A percentile compares a stretch with the other conserved stretches of the same genome.
These are phyloP conservation scores for Gasterosteus nipponicus DNA, from an alignment of 2,113 vertebrate genomes.

Conservation along the genomic window DNA sequence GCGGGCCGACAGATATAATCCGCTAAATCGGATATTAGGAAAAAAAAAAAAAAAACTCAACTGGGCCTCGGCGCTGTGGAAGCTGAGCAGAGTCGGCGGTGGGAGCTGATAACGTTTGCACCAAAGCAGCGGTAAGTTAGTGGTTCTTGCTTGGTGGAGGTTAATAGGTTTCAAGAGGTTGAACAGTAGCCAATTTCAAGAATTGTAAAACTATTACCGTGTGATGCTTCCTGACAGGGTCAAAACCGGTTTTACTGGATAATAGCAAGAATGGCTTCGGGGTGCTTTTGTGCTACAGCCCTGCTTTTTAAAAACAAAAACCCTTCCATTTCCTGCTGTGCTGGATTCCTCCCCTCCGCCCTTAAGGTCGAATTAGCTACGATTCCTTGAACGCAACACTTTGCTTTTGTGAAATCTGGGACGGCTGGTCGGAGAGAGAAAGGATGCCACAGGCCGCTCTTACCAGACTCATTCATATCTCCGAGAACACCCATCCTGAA, in stretches of 20 bases:
- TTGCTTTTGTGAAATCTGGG: slow-evolving; percentile 77
- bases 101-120: neutral
- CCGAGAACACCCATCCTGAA: slow-evolving; percentile 24
- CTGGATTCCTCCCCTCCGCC: slow-evolving; percentile 54
- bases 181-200: neutral
- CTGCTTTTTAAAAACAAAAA: slow-evolving; percentile 13
- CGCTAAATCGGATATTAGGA: slow-evolving; percentile 67
- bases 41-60: slow-evolving; percentile 54
- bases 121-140: neutral
- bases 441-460: slow-evolving; percentile 69
- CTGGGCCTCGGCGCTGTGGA: slow-evolving; percentile 29
- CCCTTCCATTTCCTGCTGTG: slow-evolving; percentile 24
- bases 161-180: neutral
- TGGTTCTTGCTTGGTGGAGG: neutral
- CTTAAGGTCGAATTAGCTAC: slow-evolving; percentile 79
- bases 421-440: slow-evolving; percentile 68
- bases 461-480: slow-evolving; percentile 53
- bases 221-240: neutral
- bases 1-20: slow-evolving; percentile 68
- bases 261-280: slow-evolving; percentile 22
- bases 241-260: slow-evolving; percentile 5
- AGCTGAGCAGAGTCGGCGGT: slow-evolving; percentile 3
- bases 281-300: slow-evolving; percentile 22
- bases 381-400: slow-evolving; percentile 74
- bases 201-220: neutral